Conservation (phyloP, 2,113 vertebrate genomes). For the Cottus gobio region DNA sequence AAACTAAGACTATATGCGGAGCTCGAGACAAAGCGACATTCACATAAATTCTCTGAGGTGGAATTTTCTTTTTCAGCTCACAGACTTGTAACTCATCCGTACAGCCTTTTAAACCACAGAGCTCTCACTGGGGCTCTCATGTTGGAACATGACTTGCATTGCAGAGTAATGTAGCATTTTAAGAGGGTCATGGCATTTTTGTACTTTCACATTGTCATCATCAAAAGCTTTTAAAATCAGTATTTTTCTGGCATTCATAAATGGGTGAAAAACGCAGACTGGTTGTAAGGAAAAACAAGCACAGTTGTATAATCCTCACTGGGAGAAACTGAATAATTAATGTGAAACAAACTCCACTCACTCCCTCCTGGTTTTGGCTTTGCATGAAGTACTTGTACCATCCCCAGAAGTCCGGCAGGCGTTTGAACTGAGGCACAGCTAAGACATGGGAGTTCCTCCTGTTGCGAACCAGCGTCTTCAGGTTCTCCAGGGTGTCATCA, state of each 20-base stretch:
- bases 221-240: not conserved
- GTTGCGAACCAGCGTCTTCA: conserved; percentile 74
- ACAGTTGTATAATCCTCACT: conserved; percentile 12
- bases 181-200: conserved; percentile 29
- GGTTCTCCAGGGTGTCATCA: conserved; percentile 61
- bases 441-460: conserved; percentile 73
- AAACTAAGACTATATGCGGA: not conserved
- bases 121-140: not conserved
- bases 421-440: conserved; percentile 71
- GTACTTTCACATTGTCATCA: conserved; percentile 14
- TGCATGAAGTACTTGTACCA: conserved; percentile 85
- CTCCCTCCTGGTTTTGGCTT: conserved; percentile 84
- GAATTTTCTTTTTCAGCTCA: conserved; percentile 8
- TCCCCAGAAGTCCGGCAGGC: conserved; percentile 83
- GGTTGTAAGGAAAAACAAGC: conserved; percentile 6
- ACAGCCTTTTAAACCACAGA: conserved; percentile 18
- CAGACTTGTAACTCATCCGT: conserved; percentile 11
- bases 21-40: not conserved
- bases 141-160: conserved; percentile 20
- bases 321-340: conserved; percentile 45
- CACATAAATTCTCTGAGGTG: conserved; percentile 15
- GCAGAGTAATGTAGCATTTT: conserved; percentile 11
- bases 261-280: not conserved
- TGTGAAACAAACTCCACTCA: conserved; percentile 71
- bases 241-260: not conserved